These are phyloP conservation scores for Cyclura pinguis DNA, from an alignment of 2,797 vertebrate genomes.

Conservation along the genomic window DNA sequence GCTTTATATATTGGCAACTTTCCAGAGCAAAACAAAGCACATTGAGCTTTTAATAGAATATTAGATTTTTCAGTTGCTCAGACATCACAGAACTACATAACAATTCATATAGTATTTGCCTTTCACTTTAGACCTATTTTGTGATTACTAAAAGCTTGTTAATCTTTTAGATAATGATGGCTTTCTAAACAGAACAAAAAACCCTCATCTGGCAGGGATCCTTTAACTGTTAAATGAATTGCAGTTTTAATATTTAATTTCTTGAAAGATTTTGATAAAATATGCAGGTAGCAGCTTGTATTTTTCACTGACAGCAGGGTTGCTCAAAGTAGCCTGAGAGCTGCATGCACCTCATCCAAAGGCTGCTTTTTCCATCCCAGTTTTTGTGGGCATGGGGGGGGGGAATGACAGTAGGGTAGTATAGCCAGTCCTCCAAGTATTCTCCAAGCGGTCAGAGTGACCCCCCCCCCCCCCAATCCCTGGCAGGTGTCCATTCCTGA, in stretches of 20 bases:
- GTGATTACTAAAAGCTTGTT: not conserved
- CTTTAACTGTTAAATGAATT: not conserved
- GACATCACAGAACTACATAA: not conserved
- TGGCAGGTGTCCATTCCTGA: too few relatives aligned
- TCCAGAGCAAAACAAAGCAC: not conserved
- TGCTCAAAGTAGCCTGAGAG: too few relatives aligned
- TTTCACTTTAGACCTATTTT: not conserved
- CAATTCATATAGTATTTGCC: not conserved
- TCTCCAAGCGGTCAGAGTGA: too few relatives aligned
- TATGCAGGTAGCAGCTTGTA: not conserved
- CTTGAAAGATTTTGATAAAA: not conserved
- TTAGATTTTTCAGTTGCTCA: not conserved
- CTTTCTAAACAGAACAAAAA: constrained; percentile 1
- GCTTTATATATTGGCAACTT: not conserved
- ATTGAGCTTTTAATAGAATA: not conserved
- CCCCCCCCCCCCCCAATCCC: too few relatives aligned
- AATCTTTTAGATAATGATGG: not conserved
- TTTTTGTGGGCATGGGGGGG: too few relatives aligned
- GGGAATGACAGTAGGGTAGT: too few relatives aligned
- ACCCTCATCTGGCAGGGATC: not conserved
- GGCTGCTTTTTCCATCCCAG: too few relatives aligned
- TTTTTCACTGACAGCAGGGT: not conserved
- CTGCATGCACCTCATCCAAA: too few relatives aligned
- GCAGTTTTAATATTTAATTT: not conserved
- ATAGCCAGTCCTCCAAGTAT: too few relatives aligned